Evolutionary conservation across 1,140 invertebrate genomes (phyloP), one percentile per base, ranked within the genome.

Genomic region (Trachelipus rathkii): DNA sequence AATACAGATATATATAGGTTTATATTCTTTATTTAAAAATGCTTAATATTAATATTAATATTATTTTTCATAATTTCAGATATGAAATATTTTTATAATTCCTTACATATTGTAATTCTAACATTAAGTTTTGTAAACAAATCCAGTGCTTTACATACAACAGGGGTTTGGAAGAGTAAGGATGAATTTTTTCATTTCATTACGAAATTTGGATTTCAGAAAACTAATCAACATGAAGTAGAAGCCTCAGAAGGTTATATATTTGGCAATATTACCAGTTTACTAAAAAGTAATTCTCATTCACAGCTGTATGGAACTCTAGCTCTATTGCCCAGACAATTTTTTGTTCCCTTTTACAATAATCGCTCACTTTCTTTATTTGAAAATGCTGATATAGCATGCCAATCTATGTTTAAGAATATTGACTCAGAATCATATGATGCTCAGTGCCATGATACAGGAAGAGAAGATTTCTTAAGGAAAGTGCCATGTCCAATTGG

Each of bases 351-450:
- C 43, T 75, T 75, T 33, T 75, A 75, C 15, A 53, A 53, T 0
- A 75, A 67, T 66, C 33, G 10, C 10, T 75, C 73, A 10, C n/a
- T n/a, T 75, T 24, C 50, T 6, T 44, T 44, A 44, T 13, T 45
- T 43, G 33, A 23, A 67, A 45, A 24, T 33, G 66, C 66, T 43
- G 73, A 75, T 45, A 75, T 33, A 68, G 53, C 53, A 11, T 75
- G 73, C 44, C 73, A 75, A 50, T 46, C 33, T 24, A 75, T 75
- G 73, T 75, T 75, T 33, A 75, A 75, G 73, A 91, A 91, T 79
- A 87, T 97, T 43, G 91, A 93, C 83, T 87, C 87, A 68, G 90
- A 92, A 74, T 93, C 94, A 9, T 98, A 92, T 85, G 93, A 97
- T 87, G 87, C 89, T 10, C 87, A 89, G 70, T 98, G 96, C 85